Conservation (phyloP, 2,888 invertebrate genomes). For the Eledona agricola region DNA sequence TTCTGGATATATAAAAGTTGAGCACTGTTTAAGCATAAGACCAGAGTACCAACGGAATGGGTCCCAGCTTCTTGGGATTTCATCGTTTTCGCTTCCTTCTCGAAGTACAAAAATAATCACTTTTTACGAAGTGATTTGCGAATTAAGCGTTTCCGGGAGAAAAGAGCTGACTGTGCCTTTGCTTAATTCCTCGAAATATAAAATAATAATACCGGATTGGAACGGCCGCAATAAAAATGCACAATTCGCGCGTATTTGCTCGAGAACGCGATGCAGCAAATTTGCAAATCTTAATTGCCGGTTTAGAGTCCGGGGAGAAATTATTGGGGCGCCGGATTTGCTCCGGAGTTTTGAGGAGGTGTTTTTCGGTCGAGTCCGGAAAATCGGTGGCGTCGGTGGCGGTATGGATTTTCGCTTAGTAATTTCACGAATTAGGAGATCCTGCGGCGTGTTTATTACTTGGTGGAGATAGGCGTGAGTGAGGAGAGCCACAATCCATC, state of each 20-base stretch:
- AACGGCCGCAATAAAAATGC: slow-evolving; percentile 38
- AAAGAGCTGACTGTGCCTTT: slow-evolving; percentile 43
- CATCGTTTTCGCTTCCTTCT: no score
- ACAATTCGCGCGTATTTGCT: slow-evolving; percentile 34
- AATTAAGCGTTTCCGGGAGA: slow-evolving; percentile 30
- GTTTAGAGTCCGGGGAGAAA: slow-evolving; percentile 36
- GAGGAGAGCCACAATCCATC: slow-evolving; percentile 49
- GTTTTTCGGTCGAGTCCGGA: slow-evolving; percentile 25
- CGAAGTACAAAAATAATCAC: no score
- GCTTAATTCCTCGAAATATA: slow-evolving; percentile 35
- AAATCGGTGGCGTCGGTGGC: slow-evolving; percentile 24
- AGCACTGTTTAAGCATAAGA: no score
- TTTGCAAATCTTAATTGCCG: slow-evolving; percentile 43
- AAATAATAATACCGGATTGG: slow-evolving; percentile 43
- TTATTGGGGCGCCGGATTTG: slow-evolving; percentile 9
- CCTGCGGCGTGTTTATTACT: slow-evolving; percentile 34
- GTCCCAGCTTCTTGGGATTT: no score
- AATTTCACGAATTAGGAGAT: slow-evolving; percentile 34
- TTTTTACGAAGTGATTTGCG: slow-evolving; percentile 7
- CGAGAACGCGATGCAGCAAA: slow-evolving; percentile 30
- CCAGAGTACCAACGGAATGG: no score
- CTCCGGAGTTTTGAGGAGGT: slow-evolving; percentile 17
- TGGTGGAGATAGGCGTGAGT: slow-evolving; percentile 22
- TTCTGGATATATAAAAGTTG: no score
- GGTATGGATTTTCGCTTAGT: slow-evolving; percentile 29